Conservation (phyloP, 2,888 invertebrate species). For the Caenorhabditis uteleia region DNA sequence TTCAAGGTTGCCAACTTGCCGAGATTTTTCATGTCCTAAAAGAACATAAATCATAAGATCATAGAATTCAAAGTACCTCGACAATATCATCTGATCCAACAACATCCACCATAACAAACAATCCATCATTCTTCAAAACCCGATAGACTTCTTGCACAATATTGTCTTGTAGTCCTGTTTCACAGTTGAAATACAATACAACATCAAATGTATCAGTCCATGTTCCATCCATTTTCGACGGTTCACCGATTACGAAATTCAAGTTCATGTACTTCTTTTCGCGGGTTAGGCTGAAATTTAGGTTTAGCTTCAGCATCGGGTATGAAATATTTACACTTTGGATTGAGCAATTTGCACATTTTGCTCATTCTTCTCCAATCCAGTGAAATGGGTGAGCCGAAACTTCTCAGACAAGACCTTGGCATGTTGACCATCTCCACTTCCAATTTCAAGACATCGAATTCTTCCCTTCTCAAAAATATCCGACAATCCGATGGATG, state of each 20-base stretch:
- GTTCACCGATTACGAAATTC: slow-evolving; percentile 42
- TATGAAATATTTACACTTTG: background rate
- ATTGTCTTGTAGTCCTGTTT: slow-evolving; percentile 57
- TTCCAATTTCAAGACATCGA: slow-evolving; percentile 49
- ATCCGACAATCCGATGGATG: slow-evolving; percentile 17
- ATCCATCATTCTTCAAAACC: slow-evolving; percentile 53
- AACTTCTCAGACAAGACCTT: slow-evolving; percentile 41
- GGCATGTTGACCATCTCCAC: slow-evolving; percentile 18
- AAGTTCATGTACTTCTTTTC: slow-evolving; percentile 37
- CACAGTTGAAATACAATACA: slow-evolving; percentile 59
- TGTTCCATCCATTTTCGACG: slow-evolving; percentile 35
- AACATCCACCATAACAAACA: slow-evolving; percentile 59
- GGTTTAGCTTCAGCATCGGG: background rate
- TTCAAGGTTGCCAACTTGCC: slow-evolving; percentile 17
- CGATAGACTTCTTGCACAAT: slow-evolving; percentile 55
- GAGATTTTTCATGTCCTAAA: slow-evolving; percentile 1
- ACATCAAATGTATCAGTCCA: slow-evolving; percentile 53
- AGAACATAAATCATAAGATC: no score
- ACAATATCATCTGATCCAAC: slow-evolving; percentile 41
- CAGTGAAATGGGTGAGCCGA: slow-evolving; percentile 50
- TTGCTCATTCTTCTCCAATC: slow-evolving; percentile 49
- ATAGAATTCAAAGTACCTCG: no score
- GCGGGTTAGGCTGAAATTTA: slow-evolving; percentile 7
- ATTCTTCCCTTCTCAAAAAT: slow-evolving; percentile 9
- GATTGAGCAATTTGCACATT: slow-evolving; percentile 42